These are phyloP conservation scores for Lutjanus argentimaculatus DNA, from an alignment of 2,797 vertebrate genomes.

Conservation along the genomic window DNA sequence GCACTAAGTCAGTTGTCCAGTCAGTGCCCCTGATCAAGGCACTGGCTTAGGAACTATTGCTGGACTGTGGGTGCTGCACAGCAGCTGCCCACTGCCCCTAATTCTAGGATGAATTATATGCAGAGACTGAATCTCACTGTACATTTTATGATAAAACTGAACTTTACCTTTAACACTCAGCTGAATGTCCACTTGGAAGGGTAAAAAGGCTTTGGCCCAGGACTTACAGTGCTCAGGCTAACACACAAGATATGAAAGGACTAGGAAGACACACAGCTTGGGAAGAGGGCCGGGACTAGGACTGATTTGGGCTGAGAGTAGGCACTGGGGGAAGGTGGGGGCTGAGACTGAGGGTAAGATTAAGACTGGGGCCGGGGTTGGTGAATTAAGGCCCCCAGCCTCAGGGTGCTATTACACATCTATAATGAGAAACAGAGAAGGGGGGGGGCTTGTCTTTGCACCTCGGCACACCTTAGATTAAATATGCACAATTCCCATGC, in stretches of 20 bases:
- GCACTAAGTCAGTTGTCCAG: too few species aligned
- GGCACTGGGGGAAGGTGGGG: constrained; percentile 60
- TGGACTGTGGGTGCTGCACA: too few species aligned
- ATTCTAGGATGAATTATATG: too few species aligned
- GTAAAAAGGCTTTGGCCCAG: neutral
- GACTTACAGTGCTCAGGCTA: constrained; percentile 1
- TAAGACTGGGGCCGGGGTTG: constrained; percentile 77
- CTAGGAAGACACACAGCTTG: constrained; percentile 51
- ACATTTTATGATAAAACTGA: too few species aligned
- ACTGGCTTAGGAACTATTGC: too few species aligned
- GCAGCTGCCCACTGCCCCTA: too few species aligned
- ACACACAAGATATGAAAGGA: constrained; percentile 17
- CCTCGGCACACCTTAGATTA: constrained; percentile 83
- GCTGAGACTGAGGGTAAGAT: constrained; percentile 77
- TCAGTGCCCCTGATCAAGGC: too few species aligned
- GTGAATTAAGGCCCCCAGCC: constrained; percentile 81
- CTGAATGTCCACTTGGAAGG: neutral
- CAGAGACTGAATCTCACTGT: too few species aligned
- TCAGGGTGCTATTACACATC: constrained; percentile 83
- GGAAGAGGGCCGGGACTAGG: constrained; percentile 53
- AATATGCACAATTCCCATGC: constrained; percentile 87
- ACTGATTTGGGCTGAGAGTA: constrained; percentile 67
- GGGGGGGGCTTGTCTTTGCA: constrained; percentile 78
- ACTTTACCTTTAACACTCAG: too few species aligned
- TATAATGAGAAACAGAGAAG: constrained; percentile 83